These are phyloP conservation scores for Mastacembelus armatus DNA, from an alignment of 2,797 vertebrate genomes.

Conservation along the genomic window DNA sequence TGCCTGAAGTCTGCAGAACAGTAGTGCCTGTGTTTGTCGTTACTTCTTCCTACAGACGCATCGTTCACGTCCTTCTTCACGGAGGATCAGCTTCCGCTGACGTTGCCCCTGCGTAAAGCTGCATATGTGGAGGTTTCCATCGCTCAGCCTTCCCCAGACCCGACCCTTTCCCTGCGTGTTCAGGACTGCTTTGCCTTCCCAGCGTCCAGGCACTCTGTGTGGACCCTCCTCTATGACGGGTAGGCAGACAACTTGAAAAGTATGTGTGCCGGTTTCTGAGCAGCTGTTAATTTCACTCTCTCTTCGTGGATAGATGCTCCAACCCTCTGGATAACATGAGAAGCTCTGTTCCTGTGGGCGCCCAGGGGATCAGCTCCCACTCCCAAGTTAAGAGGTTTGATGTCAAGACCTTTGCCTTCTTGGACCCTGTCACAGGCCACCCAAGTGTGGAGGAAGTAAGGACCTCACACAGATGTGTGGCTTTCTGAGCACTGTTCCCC, in stretches of 20 bases:
- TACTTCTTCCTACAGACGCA: constrained; percentile 55
- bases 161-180: constrained; percentile 68
- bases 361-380: constrained; percentile 44
- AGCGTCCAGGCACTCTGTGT: constrained; percentile 73
- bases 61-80: constrained; percentile 75
- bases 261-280: too few relatives aligned
- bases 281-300: neutral
- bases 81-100: constrained; percentile 71
- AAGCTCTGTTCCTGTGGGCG: constrained; percentile 71
- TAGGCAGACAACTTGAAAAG: neutral
- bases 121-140: constrained; percentile 77
- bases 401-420: constrained; percentile 80
- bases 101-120: constrained; percentile 53
- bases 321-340: constrained; percentile 74
- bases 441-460: constrained; percentile 75
- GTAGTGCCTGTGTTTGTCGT: neutral
- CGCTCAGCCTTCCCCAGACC: constrained; percentile 65
- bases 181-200: constrained; percentile 82
- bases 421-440: constrained; percentile 69
- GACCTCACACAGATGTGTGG: neutral
- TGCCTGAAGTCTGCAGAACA: too few relatives aligned
- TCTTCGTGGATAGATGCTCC: constrained; percentile 68
- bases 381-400: constrained; percentile 79
- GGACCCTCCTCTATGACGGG: constrained; percentile 80
- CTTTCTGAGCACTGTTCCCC: neutral